Evolutionary conservation across 2,113 vertebrate species (phyloP).

Genomic region (Haliaeetus leucogaster): DNA sequence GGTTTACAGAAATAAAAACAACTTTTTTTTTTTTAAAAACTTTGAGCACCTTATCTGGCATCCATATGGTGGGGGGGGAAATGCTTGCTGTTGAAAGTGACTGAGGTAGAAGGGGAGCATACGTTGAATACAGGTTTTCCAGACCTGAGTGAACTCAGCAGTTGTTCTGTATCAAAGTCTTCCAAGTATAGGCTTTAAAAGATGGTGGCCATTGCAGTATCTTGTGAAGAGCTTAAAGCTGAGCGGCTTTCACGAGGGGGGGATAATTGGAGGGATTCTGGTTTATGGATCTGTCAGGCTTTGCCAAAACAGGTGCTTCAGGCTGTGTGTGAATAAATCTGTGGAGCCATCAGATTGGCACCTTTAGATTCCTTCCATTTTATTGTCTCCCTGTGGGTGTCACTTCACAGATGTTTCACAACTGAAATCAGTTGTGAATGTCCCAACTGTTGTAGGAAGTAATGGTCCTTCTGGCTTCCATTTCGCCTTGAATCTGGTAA

Average conservation of each 20-base stretch:
- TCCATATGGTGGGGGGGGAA: not conserved
- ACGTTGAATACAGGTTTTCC: not conserved
- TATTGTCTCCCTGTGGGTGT: not conserved
- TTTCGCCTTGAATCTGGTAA: not conserved
- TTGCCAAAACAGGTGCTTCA: not conserved
- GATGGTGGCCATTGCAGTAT: not conserved
- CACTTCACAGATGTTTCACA: not conserved
- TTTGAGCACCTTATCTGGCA: not conserved
- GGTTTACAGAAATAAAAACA: not conserved
- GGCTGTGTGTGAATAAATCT: not conserved
- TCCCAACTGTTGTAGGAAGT: not conserved
- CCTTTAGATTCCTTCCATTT: not conserved
- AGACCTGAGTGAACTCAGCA: not conserved
- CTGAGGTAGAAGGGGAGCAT: not conserved
- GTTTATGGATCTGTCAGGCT: accelerated
- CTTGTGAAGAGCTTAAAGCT: not conserved
- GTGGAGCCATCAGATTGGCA: not conserved
- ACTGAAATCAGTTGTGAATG: not conserved
- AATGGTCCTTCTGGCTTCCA: not conserved
- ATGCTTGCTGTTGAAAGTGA: not conserved
- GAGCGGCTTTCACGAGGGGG: not conserved
- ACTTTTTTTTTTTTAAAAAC: not conserved
- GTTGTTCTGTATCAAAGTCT: not conserved
- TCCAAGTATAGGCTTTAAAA: not conserved
- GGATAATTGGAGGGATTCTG: not conserved